These are phyloP conservation scores for Leucozona laternaria DNA, from an alignment of 2,888 invertebrate species.

Conservation along the genomic window DNA sequence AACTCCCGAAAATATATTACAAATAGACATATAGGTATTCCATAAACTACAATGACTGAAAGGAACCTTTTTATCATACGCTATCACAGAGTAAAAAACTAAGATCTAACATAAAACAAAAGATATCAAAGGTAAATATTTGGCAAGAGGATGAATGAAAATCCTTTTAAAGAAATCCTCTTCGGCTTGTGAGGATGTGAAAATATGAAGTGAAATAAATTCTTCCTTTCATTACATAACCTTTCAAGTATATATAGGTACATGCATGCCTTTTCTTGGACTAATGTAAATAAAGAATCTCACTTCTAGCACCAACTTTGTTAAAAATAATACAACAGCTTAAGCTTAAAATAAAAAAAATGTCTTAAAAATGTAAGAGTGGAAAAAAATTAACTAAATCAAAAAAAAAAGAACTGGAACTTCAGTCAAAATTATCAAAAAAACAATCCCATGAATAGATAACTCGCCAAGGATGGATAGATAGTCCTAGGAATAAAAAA, in stretches of 20 bases:
- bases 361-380: background rate
- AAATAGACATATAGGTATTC: no score
- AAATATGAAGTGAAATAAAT: slow-evolving; percentile 3
- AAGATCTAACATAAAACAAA: no score
- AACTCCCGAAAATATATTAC: no score
- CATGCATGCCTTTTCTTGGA: background rate
- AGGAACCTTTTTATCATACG: no score
- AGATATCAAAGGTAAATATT: background rate
- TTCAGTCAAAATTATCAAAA: background rate
- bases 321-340: background rate
- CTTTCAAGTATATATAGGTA: background rate
- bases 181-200: background rate
- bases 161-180: slow-evolving; percentile 10
- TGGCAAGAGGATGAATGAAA: background rate
- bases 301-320: background rate
- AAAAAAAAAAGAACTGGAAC: background rate
- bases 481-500: background rate
- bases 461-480: background rate
- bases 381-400: background rate
- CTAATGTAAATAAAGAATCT: slow-evolving; percentile 15
- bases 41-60: no score
- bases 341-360: background rate
- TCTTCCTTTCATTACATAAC: background rate
- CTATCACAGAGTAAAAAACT: no score
- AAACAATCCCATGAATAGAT: background rate